Conservation (phyloP, 2,113 vertebrate species). For the Oryzias woworae region DNA sequence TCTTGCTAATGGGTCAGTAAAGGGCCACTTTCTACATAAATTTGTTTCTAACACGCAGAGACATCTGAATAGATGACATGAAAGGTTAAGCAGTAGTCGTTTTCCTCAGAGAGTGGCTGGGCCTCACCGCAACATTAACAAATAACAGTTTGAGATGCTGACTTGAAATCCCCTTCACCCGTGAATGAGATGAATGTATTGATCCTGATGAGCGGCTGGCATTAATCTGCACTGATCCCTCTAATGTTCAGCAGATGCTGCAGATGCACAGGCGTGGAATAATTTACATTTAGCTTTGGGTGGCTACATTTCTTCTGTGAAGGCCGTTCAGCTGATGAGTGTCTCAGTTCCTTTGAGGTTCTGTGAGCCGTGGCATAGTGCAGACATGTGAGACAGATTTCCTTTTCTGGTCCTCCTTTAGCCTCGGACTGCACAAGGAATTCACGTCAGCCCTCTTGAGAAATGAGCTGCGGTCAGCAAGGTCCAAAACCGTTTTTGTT, state of each 20-base stretch:
- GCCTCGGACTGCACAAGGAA: not conserved
- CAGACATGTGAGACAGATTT: slow-evolving; percentile 9
- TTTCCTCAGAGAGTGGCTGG: too few species aligned
- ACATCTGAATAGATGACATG: too few species aligned
- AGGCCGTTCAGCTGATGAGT: not conserved
- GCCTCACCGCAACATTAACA: too few species aligned
- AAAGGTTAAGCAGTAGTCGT: too few species aligned
- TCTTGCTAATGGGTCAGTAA: too few species aligned
- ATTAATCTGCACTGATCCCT: too few species aligned
- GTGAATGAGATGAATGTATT: too few species aligned
- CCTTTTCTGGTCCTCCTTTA: not conserved
- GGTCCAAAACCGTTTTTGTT: not conserved
- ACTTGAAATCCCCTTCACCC: too few species aligned
- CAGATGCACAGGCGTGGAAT: not conserved
- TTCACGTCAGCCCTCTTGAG: not conserved
- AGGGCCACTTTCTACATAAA: too few species aligned
- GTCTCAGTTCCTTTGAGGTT: not conserved
- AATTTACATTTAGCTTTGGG: slow-evolving; percentile 1
- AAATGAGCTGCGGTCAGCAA: not conserved
- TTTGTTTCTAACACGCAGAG: too few species aligned
- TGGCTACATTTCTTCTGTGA: not conserved
- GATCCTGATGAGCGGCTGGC: too few species aligned
- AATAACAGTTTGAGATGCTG: too few species aligned
- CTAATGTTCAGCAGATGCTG: not conserved
- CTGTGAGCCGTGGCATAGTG: not conserved